Evolutionary conservation across 1,140 invertebrate genomes (phyloP).

Genomic region (Piezodorus guildinii): DNA sequence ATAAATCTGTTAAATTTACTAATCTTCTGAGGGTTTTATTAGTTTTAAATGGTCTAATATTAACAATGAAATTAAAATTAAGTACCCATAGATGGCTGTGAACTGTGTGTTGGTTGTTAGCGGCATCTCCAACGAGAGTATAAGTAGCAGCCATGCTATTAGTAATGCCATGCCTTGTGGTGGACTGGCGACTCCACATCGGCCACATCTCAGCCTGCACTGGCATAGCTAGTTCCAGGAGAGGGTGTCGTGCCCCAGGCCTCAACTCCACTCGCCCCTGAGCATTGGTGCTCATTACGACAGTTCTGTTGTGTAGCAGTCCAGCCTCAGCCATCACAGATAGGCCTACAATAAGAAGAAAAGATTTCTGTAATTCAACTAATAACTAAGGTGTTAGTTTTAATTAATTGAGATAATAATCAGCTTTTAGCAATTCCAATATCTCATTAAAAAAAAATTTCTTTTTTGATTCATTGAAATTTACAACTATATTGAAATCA

Average conservation of each 20-base stretch:
- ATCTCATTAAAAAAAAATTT: too few relatives aligned
- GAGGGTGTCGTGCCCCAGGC: conserved; percentile 65
- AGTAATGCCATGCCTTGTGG: conserved; percentile 59
- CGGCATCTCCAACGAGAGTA: conserved; percentile 65
- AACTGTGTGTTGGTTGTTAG: conserved; percentile 67
- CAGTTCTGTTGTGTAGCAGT: conserved; percentile 63
- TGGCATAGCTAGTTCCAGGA: conserved; percentile 73
- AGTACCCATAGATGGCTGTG: conserved; percentile 62
- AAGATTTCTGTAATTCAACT: background rate
- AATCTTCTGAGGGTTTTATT: too few relatives aligned
- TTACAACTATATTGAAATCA: too few relatives aligned
- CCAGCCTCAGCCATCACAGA: conserved; percentile 43
- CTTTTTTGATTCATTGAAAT: too few relatives aligned
- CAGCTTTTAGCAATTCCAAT: background rate
- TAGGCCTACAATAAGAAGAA: conserved; percentile 23
- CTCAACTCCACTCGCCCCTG: conserved; percentile 43
- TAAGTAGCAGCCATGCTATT: conserved; percentile 71
- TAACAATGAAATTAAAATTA: background rate
- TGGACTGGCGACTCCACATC: conserved; percentile 70
- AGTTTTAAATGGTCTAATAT: too few relatives aligned
- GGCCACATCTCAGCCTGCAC: conserved; percentile 85
- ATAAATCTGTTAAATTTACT: too few relatives aligned
- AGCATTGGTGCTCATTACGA: conserved; percentile 50
- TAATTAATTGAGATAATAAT: too few relatives aligned
- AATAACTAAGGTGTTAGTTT: background rate